Conservation (phyloP, 2,888 invertebrate genomes). For the Dexiosoma caninum region DNA sequence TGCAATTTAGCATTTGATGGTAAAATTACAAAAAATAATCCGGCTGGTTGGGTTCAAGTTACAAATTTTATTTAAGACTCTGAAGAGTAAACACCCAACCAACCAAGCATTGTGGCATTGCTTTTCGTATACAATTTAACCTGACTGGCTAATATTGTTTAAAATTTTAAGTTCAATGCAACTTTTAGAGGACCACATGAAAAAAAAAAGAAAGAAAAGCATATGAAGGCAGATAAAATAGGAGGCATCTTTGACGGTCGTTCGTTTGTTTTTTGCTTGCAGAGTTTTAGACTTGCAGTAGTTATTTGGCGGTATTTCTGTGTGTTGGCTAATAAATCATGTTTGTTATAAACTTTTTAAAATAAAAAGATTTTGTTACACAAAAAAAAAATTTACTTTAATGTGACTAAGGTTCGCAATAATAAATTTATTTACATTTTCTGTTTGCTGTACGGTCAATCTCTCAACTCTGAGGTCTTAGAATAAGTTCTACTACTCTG, state of each 20-base stretch:
- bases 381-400: too few species aligned
- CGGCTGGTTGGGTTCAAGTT: not conserved
- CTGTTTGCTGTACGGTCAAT: not conserved
- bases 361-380: not conserved
- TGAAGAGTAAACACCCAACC: not conserved
- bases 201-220: not conserved
- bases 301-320: constrained; percentile 19
- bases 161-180: constrained; percentile 39
- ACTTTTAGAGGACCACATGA: not conserved
- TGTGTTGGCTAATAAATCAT: constrained; percentile 37
- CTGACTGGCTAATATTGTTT: constrained; percentile 19
- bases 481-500: too few species aligned
- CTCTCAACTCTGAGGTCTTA: not conserved
- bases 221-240: not conserved
- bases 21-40: not conserved
- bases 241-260: constrained; percentile 38
- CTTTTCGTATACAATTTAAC: not conserved
- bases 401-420: not conserved
- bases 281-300: constrained; percentile 23
- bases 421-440: not conserved
- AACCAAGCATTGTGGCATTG: not conserved
- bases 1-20: too few species aligned
- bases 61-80: not conserved
- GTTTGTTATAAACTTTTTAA: not conserved
- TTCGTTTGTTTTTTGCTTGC: constrained; percentile 3